phyloP scores from a whole-genome alignment of 1,140 invertebrate genomes.

The Drosophila sechellia region DNA sequence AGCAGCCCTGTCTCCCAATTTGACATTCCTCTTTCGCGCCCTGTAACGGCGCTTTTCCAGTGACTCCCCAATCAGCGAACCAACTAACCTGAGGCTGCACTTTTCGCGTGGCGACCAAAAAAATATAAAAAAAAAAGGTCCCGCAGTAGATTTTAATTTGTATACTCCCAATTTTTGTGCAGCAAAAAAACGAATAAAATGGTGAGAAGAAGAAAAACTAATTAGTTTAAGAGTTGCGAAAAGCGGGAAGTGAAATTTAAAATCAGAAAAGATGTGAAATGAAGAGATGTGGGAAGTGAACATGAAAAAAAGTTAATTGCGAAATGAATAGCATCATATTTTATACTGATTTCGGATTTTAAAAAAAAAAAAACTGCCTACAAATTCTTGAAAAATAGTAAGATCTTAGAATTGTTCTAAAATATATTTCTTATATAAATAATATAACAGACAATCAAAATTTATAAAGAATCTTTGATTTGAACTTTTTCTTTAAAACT shows the following conservation, averaged over 20 bases:
- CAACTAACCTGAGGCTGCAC: constrained; percentile 28
- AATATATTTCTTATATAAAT: too few species aligned
- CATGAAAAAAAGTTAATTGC: background rate
- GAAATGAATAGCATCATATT: too few species aligned
- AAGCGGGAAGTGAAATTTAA: too few species aligned
- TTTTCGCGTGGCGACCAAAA: constrained; percentile 41
- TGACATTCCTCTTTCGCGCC: constrained; percentile 42
- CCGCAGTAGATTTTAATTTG: constrained; percentile 40
- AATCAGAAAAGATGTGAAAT: background rate
- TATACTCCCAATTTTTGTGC: constrained; percentile 32
- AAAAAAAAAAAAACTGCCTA: too few species aligned
- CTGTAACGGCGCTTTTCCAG: constrained; percentile 57
- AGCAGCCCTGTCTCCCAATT: constrained; percentile 43
- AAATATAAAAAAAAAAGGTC: constrained; percentile 7
- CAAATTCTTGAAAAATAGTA: too few species aligned
- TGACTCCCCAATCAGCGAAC: constrained; percentile 16
- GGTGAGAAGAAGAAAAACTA: constrained; percentile 14
- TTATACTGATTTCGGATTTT: background rate
- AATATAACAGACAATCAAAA: too few species aligned
- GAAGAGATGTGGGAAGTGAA: background rate
- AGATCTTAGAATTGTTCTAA: too few species aligned
- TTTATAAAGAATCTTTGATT: too few species aligned
- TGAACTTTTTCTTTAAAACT: too few species aligned
- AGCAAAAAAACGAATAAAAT: constrained; percentile 25
- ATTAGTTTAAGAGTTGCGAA: background rate